Evolutionary conservation across 64 coral and sea anemone species (phyloP), one percentile per base, ranked within the genome.

Genomic region (Hydrozoanthus tunicans): DNA sequence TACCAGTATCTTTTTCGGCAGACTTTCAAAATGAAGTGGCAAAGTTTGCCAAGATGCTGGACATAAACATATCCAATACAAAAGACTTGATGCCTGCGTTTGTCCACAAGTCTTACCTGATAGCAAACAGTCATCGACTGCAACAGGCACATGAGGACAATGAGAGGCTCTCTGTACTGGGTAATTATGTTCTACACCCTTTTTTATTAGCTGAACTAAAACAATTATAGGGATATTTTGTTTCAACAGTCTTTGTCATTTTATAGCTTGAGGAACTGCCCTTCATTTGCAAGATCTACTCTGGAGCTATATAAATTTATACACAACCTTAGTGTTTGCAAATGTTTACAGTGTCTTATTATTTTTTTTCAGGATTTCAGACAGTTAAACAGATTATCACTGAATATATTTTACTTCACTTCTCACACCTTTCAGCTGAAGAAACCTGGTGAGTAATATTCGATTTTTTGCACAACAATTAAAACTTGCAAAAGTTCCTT

Each of bases 81-180:
- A 91, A 94, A 9, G 23, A 90, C 13, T 61, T 94, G 25, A 53
- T 94, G 32, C 51, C 96, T 17, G 93, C 93, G 67, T 98, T 98
- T 52, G 85, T 89, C 56, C 95, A 98, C n/a, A 94, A 94, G 85
- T 98, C 95, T 57, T 98, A 92, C 77, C 83, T 98, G 63, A 57
- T 94, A 91, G 55, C 90, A 85, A 90, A 94, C 90, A 73, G 51
- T 5, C 59, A 70, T 6, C 65, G 66, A 79, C 60, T 98, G 43
- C 70, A 89, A 51, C 74, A 77, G 2, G 51, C 64, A 12, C 64
- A 92, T 74, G 64, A 90, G 10, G 75, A 89, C 53, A 94, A 98
- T 90, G 95, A 98, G 62, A 91, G 77, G 59, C 93, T 98, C 59
- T 78, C 90, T 80, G 81, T 94, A 5, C 62, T 94, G 71, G 92